Evolutionary conservation across 2,113 vertebrate species (phyloP).

Genomic region (Diadophis punctatus): DNA sequence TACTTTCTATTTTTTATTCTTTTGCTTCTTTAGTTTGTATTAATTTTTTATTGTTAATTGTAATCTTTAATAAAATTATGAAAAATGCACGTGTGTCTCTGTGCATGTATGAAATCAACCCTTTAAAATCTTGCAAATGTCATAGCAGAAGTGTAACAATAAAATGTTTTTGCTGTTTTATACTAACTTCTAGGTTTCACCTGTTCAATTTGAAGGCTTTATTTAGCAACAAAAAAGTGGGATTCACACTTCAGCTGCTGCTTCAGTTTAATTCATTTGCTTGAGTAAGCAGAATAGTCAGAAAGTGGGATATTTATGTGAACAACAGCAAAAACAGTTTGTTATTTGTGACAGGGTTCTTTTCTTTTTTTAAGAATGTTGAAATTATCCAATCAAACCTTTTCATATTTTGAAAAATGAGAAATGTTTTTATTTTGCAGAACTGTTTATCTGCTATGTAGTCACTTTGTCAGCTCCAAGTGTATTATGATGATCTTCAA

Average conservation of each 20-base stretch:
- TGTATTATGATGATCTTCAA: neutral
- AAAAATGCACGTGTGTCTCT: neutral
- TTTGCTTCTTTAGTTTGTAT: neutral
- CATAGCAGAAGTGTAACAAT: neutral
- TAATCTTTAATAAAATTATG: neutral
- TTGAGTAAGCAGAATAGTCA: constrained; percentile 19
- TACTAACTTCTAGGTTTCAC: neutral
- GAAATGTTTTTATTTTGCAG: neutral
- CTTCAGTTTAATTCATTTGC: constrained; percentile 22
- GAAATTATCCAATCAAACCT: neutral
- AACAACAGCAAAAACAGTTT: neutral
- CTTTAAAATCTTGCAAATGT: neutral
- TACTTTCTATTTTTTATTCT: neutral
- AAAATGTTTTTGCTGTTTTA: neutral
- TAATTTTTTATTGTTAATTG: neutral
- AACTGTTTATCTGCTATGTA: neutral
- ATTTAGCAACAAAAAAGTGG: constrained; percentile 29
- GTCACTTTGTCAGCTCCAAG: fast-evolving
- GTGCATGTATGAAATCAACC: neutral
- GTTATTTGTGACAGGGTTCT: neutral
- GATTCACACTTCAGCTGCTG: constrained; percentile 46
- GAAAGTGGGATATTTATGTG: neutral
- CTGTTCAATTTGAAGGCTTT: constrained; percentile 23
- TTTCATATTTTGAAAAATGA: neutral
- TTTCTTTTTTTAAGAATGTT: neutral